Evolutionary conservation across 2,888 invertebrate species (phyloP).

Genomic region (Synanthedon vespiformis): DNA sequence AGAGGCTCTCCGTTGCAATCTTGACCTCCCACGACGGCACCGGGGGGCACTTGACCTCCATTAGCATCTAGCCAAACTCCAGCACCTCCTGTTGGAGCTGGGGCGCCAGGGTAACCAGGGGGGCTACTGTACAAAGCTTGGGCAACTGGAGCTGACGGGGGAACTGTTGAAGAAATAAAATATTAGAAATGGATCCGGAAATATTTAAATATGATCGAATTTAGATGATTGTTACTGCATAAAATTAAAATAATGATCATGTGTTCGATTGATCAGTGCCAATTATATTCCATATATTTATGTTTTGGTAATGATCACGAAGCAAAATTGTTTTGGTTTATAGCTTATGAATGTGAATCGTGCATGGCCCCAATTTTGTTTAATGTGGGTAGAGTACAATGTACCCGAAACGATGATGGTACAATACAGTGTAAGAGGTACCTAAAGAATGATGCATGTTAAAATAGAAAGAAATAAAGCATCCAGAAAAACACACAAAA

Average conservation of each 20-base stretch:
- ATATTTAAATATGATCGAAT: too few relatives aligned
- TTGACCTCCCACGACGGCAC: slow-evolving; percentile 76
- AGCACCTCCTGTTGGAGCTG: slow-evolving; percentile 23
- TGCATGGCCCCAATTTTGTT: too few relatives aligned
- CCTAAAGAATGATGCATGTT: not conserved
- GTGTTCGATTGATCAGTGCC: too few relatives aligned
- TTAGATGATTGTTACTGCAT: too few relatives aligned
- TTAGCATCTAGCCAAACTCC: slow-evolving; percentile 72
- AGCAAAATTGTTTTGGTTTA: too few relatives aligned
- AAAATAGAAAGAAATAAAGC: slow-evolving; percentile 1
- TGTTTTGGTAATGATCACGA: too few relatives aligned
- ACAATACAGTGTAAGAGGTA: too few relatives aligned
- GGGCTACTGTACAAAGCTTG: slow-evolving; percentile 43
- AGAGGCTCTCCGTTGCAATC: slow-evolving; percentile 70
- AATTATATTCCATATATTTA: too few relatives aligned
- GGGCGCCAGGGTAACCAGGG: slow-evolving; percentile 28
- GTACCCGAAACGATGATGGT: too few relatives aligned
- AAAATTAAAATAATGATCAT: too few relatives aligned
- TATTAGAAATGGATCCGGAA: not conserved
- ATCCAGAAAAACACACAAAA: slow-evolving; percentile 28
- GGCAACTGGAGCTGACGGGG: slow-evolving; percentile 44
- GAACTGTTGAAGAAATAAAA: slow-evolving; percentile 14
- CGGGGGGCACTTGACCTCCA: slow-evolving; percentile 76
- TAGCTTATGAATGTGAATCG: too few relatives aligned
- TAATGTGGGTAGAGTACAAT: too few relatives aligned